Evolutionary conservation across 2,888 invertebrate genomes (phyloP).

Genomic region (Oxystoma pomonae): DNA sequence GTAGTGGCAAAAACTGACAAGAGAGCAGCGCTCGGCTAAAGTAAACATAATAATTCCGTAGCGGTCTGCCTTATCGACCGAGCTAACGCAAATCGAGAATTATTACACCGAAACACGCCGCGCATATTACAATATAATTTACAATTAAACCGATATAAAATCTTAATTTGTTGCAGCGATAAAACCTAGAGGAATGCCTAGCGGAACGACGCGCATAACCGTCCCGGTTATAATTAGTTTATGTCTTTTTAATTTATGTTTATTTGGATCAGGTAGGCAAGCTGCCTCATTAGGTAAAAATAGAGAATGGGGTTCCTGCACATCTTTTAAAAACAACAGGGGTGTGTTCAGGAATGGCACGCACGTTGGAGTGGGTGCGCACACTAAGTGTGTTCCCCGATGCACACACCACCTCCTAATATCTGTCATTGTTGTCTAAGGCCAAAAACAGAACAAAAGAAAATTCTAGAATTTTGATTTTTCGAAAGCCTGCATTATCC

Average conservation of each 20-base stretch:
- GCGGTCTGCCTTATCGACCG: not conserved
- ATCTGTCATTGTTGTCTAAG: too few species aligned
- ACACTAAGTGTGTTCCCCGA: too few species aligned
- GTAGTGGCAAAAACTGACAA: not conserved
- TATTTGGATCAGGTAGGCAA: not conserved
- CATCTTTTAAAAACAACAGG: too few species aligned
- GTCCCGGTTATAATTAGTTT: not conserved
- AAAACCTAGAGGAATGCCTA: conserved; percentile 7
- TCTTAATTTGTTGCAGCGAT: conserved; percentile 9
- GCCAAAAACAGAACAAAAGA: too few species aligned
- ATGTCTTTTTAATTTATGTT: not conserved
- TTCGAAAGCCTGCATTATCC: too few species aligned
- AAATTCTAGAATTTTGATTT: too few species aligned
- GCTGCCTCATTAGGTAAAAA: too few species aligned
- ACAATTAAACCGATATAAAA: conserved; percentile 19
- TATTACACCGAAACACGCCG: not conserved
- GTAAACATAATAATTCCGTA: not conserved
- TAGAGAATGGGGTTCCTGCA: too few species aligned
- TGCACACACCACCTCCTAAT: too few species aligned
- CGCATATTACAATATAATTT: conserved; percentile 9
- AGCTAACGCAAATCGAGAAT: not conserved
- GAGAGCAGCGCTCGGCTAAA: not conserved
- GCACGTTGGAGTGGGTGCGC: too few species aligned
- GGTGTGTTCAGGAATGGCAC: too few species aligned
- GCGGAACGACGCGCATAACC: conserved; percentile 14